A percentile compares a stretch with the other conserved stretches of the same genome.
Evolutionary conservation across 2,797 vertebrate species (phyloP).

Genomic region (Cyclopterus lumpus): DNA sequence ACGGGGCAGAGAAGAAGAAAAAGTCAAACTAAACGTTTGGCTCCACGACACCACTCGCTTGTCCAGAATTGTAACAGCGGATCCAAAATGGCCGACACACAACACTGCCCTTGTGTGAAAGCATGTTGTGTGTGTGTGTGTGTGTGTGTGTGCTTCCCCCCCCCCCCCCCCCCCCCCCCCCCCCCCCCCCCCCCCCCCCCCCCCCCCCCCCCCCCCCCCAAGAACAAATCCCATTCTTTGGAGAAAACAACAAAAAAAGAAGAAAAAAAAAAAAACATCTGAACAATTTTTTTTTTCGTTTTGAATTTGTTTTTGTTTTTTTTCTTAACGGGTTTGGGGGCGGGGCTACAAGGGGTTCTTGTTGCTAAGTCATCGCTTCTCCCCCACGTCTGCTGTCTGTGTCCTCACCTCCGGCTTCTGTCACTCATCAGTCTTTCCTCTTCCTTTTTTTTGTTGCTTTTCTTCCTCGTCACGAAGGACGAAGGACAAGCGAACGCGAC

Average conservation of each 20-base stretch:
- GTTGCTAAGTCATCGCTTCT: slow-evolving; percentile 44
- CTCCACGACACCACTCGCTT: slow-evolving; percentile 66
- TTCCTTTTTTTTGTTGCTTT: slow-evolving; percentile 31
- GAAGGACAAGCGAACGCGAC: slow-evolving; percentile 49
- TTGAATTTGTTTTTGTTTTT: slow-evolving; percentile 6
- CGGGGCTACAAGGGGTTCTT: slow-evolving; percentile 14
- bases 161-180: background rate
- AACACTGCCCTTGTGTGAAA: slow-evolving; percentile 68
- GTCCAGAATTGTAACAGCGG: slow-evolving; percentile 75
- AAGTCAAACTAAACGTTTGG: slow-evolving; percentile 57
- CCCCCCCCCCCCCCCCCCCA: background rate
- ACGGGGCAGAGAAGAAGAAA: slow-evolving; percentile 19
- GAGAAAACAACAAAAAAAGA: slow-evolving; percentile 18
- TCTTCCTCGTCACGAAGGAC: slow-evolving; percentile 45
- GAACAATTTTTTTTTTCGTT: slow-evolving; percentile 25
- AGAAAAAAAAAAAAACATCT: background rate
- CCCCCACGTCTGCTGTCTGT: slow-evolving; percentile 33
- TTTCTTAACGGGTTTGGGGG: slow-evolving; percentile 1
- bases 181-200: background rate
- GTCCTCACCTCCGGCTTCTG: slow-evolving; percentile 37
- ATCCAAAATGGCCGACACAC: slow-evolving; percentile 79
- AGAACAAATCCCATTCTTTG: slow-evolving; percentile 49
- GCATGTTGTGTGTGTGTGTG: slow-evolving; percentile 71
- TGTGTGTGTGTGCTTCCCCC: background rate
- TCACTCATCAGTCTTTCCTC: slow-evolving; percentile 16